Evolutionary conservation across 2,888 invertebrate species (phyloP).

Genomic region (Drepana falcataria): DNA sequence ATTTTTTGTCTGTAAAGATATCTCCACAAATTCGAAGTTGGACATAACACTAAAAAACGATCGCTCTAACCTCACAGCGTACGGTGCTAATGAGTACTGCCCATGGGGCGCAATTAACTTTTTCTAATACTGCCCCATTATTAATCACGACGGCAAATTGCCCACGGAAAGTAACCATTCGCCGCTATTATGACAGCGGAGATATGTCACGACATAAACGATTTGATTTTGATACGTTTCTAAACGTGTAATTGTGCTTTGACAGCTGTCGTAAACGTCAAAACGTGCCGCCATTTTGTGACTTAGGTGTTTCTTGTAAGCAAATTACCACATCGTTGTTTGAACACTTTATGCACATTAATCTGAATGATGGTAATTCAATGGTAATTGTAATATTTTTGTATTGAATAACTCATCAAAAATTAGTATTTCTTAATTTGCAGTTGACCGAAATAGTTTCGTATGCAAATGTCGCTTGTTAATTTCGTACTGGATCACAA

Average conservation of each 20-base stretch:
- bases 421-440: too few relatives aligned
- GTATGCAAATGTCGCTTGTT: too few relatives aligned
- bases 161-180: conserved; percentile 16
- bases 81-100: conserved; percentile 18
- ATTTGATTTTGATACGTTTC: conserved; percentile 25
- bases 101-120: conserved; percentile 31
- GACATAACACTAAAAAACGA: conserved; percentile 2
- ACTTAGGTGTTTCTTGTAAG: conserved; percentile 3
- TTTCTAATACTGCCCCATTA: conserved; percentile 20
- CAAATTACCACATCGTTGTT: conserved; percentile 4
- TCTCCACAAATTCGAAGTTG: not conserved
- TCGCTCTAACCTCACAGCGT: conserved; percentile 12
- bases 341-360: not conserved
- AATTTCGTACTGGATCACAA: not conserved
- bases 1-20: not conserved
- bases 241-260: conserved; percentile 28
- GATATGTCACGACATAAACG: conserved; percentile 22
- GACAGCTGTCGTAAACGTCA: conserved; percentile 23
- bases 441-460: too few relatives aligned
- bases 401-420: too few relatives aligned
- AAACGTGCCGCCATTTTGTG: conserved; percentile 11
- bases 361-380: not conserved
- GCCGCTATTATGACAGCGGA: conserved; percentile 5
- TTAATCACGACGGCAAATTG: conserved; percentile 28
- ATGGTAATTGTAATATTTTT: not conserved